A percentile compares a stretch with the other conserved stretches of the same genome.
Evolutionary conservation across 2,113 vertebrate species (phyloP).

Genomic region (Eclectus roratus): DNA sequence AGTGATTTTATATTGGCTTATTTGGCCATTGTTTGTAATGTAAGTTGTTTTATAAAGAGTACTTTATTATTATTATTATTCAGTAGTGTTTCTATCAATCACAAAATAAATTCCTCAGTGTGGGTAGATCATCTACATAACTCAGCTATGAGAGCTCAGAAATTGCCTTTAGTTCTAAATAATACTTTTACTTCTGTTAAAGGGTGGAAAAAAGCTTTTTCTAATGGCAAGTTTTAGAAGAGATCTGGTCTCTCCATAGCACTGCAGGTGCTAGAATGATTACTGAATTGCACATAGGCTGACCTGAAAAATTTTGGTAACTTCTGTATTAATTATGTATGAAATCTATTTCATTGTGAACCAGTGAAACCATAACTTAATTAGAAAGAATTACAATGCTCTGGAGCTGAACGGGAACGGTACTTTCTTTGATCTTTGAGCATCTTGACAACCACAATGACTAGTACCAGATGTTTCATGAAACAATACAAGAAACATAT

Average conservation of each 20-base stretch:
- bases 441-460: conserved; percentile 8
- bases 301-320: not conserved
- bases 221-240: not conserved
- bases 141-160: not conserved
- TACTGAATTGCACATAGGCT: not conserved
- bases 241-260: not conserved
- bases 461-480: conserved; percentile 4
- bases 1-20: no score
- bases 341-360: not conserved
- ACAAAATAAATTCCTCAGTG: not conserved
- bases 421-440: not conserved
- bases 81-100: conserved; percentile 7
- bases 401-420: conserved; percentile 2
- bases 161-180: not conserved
- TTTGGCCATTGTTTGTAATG: no score
- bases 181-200: not conserved
- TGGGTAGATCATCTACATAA: not conserved
- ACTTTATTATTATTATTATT: not conserved
- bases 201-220: not conserved
- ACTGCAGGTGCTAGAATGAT: not conserved
- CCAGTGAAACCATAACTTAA: conserved; percentile 26
- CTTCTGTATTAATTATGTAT: not conserved
- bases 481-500: not conserved
- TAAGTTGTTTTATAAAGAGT: no score
- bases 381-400: conserved; percentile 16